These are phyloP conservation scores for Mesorhabditis sp. DNA, from an alignment of 2,888 invertebrate genomes.

Conservation along the genomic window DNA sequence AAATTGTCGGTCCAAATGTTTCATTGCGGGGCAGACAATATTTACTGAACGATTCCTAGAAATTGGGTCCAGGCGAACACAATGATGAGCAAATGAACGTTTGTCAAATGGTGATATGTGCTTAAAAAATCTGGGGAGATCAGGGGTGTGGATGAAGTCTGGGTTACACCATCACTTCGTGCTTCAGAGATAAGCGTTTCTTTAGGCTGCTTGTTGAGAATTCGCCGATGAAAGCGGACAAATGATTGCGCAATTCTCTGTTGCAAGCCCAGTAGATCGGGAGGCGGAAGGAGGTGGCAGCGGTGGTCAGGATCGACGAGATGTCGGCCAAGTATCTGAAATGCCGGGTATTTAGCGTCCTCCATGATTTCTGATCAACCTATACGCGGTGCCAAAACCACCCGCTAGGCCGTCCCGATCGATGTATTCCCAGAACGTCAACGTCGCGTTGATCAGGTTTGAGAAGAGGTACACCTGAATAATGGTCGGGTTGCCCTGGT, in stretches of 20 bases:
- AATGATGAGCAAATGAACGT: not conserved
- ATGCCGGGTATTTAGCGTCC: not conserved
- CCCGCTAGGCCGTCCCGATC: slow-evolving; percentile 23
- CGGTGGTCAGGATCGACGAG: slow-evolving; percentile 38
- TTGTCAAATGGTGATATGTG: not conserved
- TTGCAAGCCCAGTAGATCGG: slow-evolving; percentile 40
- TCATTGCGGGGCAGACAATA: too few relatives aligned
- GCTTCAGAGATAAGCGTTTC: not conserved
- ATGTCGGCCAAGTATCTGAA: slow-evolving; percentile 39
- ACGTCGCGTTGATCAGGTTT: slow-evolving; percentile 34
- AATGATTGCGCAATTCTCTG: slow-evolving; percentile 26
- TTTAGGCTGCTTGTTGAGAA: not conserved
- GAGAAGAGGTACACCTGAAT: slow-evolving; percentile 30
- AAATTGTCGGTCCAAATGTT: too few relatives aligned
- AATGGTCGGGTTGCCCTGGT: not conserved
- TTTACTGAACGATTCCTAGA: too few relatives aligned
- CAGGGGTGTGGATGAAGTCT: not conserved
- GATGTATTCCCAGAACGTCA: slow-evolving; percentile 41
- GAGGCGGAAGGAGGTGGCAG: slow-evolving; percentile 35
- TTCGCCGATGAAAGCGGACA: not conserved
- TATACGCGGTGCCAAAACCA: slow-evolving; percentile 5
- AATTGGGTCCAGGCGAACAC: too few relatives aligned
- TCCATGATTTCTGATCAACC: not conserved
- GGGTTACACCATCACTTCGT: not conserved
- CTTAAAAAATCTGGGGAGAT: not conserved